Percentiles rank a stretch among this genome's conserved stretches.
Evolutionary conservation across 1,140 invertebrate species (phyloP).

Genomic region (Zaprionus camerounensis): DNA sequence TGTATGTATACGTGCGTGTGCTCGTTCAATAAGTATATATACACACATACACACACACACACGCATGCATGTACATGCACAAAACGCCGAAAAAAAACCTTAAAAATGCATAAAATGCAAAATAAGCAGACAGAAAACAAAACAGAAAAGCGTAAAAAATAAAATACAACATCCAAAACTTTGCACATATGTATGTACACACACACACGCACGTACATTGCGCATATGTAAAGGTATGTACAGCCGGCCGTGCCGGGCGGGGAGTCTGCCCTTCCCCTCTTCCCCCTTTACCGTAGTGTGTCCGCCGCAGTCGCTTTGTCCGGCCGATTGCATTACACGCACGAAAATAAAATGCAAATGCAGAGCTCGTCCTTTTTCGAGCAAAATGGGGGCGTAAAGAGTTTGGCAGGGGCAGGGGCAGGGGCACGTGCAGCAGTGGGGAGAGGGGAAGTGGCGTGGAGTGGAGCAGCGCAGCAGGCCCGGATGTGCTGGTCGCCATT

Average conservation of each 20-base stretch:
- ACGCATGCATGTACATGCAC: slow-evolving; percentile 23
- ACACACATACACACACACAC: background rate
- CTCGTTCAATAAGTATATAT: slow-evolving; percentile 51
- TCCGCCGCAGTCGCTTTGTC: slow-evolving; percentile 6
- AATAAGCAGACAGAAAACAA: slow-evolving; percentile 45
- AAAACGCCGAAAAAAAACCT: slow-evolving; percentile 44
- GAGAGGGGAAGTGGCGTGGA: no score
- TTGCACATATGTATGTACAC: slow-evolving; percentile 39
- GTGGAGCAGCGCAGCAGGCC: background rate
- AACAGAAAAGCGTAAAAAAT: slow-evolving; percentile 45
- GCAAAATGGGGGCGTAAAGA: background rate
- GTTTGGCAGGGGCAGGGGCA: no score
- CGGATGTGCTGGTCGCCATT: slow-evolving; percentile 61
- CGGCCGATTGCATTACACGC: slow-evolving; percentile 62
- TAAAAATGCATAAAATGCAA: slow-evolving; percentile 35
- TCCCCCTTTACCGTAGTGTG: background rate
- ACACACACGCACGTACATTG: slow-evolving; percentile 17
- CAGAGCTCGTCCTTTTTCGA: slow-evolving; percentile 14
- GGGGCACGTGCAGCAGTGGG: background rate
- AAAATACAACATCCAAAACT: slow-evolving; percentile 63
- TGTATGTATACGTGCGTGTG: slow-evolving; percentile 7
- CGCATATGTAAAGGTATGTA: background rate
- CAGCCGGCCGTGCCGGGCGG: background rate
- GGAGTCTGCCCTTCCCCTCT: background rate
- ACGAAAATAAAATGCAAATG: slow-evolving; percentile 79